Conservation (phyloP, 2,888 invertebrate genomes). For the Clistopyga incitator region DNA sequence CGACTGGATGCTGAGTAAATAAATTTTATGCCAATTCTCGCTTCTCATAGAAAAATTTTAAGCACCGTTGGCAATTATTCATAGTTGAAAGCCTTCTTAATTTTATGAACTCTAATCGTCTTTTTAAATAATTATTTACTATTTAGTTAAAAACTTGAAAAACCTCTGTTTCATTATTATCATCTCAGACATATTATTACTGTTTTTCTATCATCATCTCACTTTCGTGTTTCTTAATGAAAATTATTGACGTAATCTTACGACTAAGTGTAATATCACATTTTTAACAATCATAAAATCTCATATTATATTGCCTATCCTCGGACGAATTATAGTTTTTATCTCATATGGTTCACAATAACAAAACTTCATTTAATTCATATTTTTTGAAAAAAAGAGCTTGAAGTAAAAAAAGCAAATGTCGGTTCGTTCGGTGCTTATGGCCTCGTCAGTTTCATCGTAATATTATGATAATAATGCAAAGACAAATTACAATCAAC, state of each 20-base stretch:
- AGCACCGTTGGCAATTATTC: background rate
- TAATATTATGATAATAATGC: constrained; percentile 9
- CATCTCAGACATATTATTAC: no score
- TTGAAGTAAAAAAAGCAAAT: background rate
- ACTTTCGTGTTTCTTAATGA: background rate
- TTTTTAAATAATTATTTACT: no score
- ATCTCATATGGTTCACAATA: background rate
- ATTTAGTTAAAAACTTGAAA: no score
- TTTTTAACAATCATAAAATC: background rate
- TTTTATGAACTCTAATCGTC: no score
- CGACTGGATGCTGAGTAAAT: background rate
- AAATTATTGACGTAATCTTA: background rate
- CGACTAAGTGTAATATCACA: background rate
- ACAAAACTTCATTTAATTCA: background rate
- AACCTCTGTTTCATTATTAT: no score
- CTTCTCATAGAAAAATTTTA: background rate
- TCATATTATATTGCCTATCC: background rate
- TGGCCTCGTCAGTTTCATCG: background rate
- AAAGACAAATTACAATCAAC: constrained; percentile 3
- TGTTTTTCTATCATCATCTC: no score
- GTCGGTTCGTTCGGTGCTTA: background rate
- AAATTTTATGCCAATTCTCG: background rate
- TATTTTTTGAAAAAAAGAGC: background rate
- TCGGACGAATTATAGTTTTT: background rate
- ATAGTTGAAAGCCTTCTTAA: no score